phyloP scores from a whole-genome alignment of 2,888 invertebrate species.

The Kryphioiulus occultus region DNA sequence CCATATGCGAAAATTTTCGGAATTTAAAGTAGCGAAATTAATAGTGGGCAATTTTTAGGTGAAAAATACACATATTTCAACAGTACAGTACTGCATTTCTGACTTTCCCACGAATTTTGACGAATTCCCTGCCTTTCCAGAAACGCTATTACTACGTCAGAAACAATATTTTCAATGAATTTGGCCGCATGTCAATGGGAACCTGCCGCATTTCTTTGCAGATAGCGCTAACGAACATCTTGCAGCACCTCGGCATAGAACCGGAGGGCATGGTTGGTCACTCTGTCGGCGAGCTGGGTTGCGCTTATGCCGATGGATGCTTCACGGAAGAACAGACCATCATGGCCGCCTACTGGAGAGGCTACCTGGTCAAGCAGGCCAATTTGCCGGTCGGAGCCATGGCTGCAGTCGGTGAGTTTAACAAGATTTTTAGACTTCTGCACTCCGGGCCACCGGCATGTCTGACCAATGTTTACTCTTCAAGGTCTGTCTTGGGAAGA shows the following conservation, averaged over 20 bases:
- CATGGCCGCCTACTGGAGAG: slow-evolving; percentile 92
- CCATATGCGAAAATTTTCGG: no score
- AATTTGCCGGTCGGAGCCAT: slow-evolving; percentile 78
- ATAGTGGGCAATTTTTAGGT: no score
- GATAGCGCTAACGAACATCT: slow-evolving; percentile 91
- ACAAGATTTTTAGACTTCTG: no score
- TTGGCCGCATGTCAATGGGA: no score
- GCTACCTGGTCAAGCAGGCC: slow-evolving; percentile 80
- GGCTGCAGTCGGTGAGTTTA: slow-evolving; percentile 81
- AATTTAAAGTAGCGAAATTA: no score
- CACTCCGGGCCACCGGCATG: not conserved
- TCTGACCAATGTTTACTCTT: slow-evolving; percentile 34
- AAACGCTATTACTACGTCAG: no score
- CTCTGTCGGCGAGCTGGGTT: slow-evolving; percentile 92
- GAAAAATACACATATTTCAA: no score
- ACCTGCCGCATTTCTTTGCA: slow-evolving; percentile 57
- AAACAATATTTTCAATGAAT: no score
- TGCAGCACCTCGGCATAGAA: slow-evolving; percentile 74
- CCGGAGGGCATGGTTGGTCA: slow-evolving; percentile 97
- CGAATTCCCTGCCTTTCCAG: no score
- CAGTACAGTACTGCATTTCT: no score
- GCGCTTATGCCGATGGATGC: slow-evolving; percentile 96
- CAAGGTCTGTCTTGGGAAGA: slow-evolving; percentile 81
- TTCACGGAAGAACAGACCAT: slow-evolving; percentile 94
- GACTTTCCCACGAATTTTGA: no score